phyloP scores from a whole-genome alignment of 2,797 vertebrate genomes.

The Geotrypetes seraphini region DNA sequence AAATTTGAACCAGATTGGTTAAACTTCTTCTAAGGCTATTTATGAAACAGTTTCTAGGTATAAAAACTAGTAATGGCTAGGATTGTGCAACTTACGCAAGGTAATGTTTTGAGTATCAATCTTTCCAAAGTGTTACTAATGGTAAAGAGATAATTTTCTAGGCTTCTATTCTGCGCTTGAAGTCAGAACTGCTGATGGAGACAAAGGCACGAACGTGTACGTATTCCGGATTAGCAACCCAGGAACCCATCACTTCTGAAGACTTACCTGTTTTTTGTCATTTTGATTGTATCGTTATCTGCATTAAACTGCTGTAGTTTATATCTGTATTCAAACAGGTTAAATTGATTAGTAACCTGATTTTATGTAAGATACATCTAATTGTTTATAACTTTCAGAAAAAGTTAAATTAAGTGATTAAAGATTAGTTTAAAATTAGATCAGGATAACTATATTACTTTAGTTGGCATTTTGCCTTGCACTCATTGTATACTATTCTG shows the following conservation, averaged over 20 bases:
- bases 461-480: constrained; percentile 34
- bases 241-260: constrained; percentile 98
- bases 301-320: constrained; percentile 72
- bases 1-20: constrained; percentile 45
- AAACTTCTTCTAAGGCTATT: constrained; percentile 26
- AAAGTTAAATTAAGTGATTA: constrained; percentile 60
- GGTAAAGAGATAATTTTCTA: constrained; percentile 99
- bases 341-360: constrained; percentile 72
- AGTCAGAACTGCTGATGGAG: constrained; percentile 99
- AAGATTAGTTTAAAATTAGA: constrained; percentile 56
- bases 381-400: constrained; percentile 50
- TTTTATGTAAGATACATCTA: constrained; percentile 68
- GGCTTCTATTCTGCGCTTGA: constrained; percentile 99
- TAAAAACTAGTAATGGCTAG: constrained; percentile 54
- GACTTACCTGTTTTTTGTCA: constrained; percentile 88
- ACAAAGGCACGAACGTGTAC: constrained; percentile 99
- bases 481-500: constrained; percentile 80
- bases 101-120: constrained; percentile 99
- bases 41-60: constrained; percentile 42
- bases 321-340: constrained; percentile 76
- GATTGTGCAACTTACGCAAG: constrained; percentile 78
- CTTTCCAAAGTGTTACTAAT: constrained; percentile 99
- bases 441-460: constrained; percentile 51
- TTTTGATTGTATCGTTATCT: too few relatives aligned
- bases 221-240: constrained; percentile 99